Evolutionary conservation across 2,113 vertebrate species (phyloP).

Genomic region (Semnornis frantzii): DNA sequence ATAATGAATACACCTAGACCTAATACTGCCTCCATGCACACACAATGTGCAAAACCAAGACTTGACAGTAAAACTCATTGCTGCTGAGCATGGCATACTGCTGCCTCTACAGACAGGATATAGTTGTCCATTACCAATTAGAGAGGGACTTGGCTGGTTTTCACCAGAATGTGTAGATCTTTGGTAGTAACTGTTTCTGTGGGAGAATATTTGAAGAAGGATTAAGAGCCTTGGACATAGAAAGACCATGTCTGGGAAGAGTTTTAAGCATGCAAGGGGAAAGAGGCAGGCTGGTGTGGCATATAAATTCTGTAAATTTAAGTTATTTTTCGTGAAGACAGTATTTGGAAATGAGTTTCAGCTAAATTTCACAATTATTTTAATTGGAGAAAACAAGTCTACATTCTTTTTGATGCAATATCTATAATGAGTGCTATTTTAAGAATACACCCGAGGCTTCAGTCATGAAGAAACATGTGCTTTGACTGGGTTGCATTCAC

Average conservation of each 20-base stretch:
- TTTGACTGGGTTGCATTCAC: neutral
- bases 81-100: neutral
- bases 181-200: neutral
- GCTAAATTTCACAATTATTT: slow-evolving; percentile 5
- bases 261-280: neutral
- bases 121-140: neutral
- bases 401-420: neutral
- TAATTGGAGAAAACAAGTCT: neutral
- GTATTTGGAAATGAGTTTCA: neutral
- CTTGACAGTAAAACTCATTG: neutral
- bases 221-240: neutral
- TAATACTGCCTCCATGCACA: neutral
- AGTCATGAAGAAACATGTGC: slow-evolving; percentile 1
- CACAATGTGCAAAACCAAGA: neutral
- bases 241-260: neutral
- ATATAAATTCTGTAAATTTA: neutral
- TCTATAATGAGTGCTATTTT: slow-evolving; percentile 11
- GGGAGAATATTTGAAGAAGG: neutral
- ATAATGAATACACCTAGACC: neutral
- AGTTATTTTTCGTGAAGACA: neutral
- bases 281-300: neutral
- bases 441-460: slow-evolving; percentile 9
- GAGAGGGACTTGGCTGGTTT: neutral
- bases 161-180: neutral
- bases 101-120: neutral